A percentile compares a stretch with the other conserved stretches of the same genome.
Conservation (phyloP, 2,113 vertebrate species). For the Seriola rivoliana region DNA sequence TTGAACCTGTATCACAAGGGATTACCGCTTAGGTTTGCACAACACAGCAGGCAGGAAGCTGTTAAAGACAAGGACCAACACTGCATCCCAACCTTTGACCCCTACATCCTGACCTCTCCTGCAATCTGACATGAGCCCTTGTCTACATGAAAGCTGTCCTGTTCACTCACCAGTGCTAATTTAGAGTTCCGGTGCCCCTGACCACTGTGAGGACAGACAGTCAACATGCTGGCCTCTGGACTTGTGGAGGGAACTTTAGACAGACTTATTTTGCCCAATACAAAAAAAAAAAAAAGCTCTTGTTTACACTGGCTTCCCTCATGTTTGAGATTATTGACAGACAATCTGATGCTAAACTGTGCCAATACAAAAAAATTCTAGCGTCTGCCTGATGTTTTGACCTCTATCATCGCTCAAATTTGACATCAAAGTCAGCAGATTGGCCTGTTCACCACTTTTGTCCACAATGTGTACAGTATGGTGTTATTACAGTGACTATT, state of each 20-base stretch:
- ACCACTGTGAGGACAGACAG: constrained; percentile 68
- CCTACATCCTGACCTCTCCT: constrained; percentile 74
- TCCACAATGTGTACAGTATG: not conserved
- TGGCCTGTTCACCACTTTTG: constrained; percentile 11
- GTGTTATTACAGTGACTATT: constrained; percentile 38
- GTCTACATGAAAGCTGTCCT: constrained; percentile 79
- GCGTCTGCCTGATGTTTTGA: not conserved
- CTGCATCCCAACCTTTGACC: constrained; percentile 73
- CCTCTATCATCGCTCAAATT: not conserved
- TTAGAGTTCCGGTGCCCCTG: constrained; percentile 73
- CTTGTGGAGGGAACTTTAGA: constrained; percentile 44
- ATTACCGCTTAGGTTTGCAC: constrained; percentile 71
- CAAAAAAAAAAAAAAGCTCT: not conserved
- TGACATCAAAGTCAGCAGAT: constrained; percentile 15
- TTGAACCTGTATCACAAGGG: constrained; percentile 70
- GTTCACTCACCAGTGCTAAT: constrained; percentile 72
- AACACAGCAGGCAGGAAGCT: constrained; percentile 77
- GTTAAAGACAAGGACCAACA: constrained; percentile 77
- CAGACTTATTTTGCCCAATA: constrained; percentile 25
- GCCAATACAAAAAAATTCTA: not conserved
- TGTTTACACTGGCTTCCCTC: not conserved
- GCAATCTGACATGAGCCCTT: constrained; percentile 73
- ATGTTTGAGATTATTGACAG: not conserved
- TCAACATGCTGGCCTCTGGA: constrained; percentile 57
- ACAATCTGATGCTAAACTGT: not conserved